A percentile compares a stretch with the other conserved stretches of the same genome.
These are phyloP conservation scores for Leptopilina clavipes DNA, from an alignment of 1,140 invertebrate species.

Conservation along the genomic window DNA sequence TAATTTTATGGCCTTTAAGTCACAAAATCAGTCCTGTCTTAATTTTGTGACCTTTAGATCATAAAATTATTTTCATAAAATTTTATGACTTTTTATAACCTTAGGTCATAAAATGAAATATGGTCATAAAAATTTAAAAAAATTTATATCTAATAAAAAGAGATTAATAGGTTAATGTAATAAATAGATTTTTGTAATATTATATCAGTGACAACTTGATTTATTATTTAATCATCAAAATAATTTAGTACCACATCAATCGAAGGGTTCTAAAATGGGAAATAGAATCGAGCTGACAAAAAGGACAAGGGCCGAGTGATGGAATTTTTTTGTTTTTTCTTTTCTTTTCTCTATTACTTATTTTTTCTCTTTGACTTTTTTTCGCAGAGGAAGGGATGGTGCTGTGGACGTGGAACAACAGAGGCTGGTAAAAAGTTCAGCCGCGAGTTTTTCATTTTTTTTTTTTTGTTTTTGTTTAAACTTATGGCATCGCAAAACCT, in stretches of 20 bases:
- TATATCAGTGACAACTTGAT: slow-evolving; percentile 60
- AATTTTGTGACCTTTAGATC: no score
- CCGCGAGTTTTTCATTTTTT: slow-evolving; percentile 5
- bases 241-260: slow-evolving; percentile 71
- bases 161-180: no score
- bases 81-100: no score
- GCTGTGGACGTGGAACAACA: slow-evolving; percentile 17
- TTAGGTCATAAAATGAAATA: no score
- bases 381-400: slow-evolving; percentile 30
- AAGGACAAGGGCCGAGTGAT: slow-evolving; percentile 32
- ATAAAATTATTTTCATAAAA: no score
- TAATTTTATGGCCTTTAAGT: no score
- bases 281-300: slow-evolving; percentile 44
- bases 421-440: slow-evolving; percentile 25
- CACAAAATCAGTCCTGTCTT: no score
- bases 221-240: slow-evolving; percentile 68
- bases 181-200: background rate
- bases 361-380: background rate
- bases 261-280: slow-evolving; percentile 45
- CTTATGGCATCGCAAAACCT: slow-evolving; percentile 22
- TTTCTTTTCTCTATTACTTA: no score
- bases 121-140: no score
- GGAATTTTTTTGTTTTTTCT: slow-evolving; percentile 1
- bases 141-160: no score
- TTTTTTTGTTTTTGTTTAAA: background rate